Evolutionary conservation across 2,797 vertebrate genomes (phyloP).

Genomic region (Pristis pectinata): DNA sequence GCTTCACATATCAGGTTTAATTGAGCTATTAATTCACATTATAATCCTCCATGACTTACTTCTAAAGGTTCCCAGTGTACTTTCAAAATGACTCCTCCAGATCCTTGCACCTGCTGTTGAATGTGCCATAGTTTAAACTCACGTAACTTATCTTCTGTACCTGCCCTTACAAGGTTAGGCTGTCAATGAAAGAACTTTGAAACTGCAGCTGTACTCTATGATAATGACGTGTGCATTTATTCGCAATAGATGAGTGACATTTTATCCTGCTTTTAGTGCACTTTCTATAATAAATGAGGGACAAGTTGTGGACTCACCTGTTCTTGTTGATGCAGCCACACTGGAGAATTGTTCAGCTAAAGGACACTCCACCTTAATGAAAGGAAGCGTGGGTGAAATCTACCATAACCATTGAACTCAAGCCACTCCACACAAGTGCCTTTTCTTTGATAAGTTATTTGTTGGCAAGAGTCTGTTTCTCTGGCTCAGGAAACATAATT

Average conservation of each 20-base stretch:
- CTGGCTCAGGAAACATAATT: neutral
- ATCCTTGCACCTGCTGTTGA: neutral
- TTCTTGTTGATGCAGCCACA: neutral
- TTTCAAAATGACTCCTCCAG: neutral
- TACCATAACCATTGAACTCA: neutral
- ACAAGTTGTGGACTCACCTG: neutral
- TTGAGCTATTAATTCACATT: neutral
- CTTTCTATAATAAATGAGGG: constrained; percentile 17
- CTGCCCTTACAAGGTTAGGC: constrained; percentile 11
- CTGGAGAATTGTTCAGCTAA: neutral
- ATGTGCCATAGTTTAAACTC: neutral
- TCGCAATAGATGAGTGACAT: neutral
- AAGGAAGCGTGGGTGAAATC: neutral
- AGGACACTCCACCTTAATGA: neutral
- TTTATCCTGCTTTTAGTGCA: neutral
- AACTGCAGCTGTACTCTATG: neutral
- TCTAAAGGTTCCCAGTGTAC: neutral
- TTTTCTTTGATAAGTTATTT: neutral
- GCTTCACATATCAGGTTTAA: neutral
- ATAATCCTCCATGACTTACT: neutral
- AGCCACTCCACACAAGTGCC: neutral
- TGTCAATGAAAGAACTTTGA: neutral
- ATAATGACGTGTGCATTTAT: neutral
- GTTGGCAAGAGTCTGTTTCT: neutral
- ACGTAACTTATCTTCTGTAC: neutral